phyloP scores from a whole-genome alignment of 2,888 invertebrate genomes.

The Achlya flavicornis region DNA sequence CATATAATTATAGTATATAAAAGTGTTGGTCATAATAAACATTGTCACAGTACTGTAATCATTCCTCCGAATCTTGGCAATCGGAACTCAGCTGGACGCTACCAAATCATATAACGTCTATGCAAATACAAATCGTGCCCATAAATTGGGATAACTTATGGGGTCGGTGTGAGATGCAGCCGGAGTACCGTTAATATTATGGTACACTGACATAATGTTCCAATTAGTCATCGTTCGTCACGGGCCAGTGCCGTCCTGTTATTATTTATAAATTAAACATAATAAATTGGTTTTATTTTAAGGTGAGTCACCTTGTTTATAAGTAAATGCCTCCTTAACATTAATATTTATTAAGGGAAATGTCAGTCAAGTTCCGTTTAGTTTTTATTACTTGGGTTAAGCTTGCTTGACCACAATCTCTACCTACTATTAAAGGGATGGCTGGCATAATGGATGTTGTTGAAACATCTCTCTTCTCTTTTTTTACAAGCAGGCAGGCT shows the following conservation, averaged over 20 bases:
- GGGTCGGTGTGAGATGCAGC: constrained; percentile 42
- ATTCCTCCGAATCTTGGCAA: constrained; percentile 8
- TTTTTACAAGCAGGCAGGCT: too few species aligned
- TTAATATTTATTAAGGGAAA: neutral
- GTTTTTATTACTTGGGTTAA: neutral
- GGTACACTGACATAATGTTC: constrained; percentile 58
- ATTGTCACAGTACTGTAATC: neutral
- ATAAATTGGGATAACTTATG: constrained; percentile 64
- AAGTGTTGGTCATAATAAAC: too few species aligned
- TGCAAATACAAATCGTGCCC: constrained; percentile 47
- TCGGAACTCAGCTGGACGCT: constrained; percentile 5
- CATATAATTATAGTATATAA: too few species aligned
- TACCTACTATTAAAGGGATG: too few species aligned
- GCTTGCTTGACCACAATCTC: too few species aligned
- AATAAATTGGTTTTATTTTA: constrained; percentile 28
- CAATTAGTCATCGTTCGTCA: constrained; percentile 71
- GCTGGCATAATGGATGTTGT: too few species aligned
- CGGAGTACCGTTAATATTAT: constrained; percentile 68
- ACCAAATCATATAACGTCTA: constrained; percentile 33
- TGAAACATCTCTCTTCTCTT: too few species aligned
- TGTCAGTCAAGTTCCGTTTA: neutral
- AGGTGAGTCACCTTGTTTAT: constrained; percentile 24
- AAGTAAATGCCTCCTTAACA: constrained; percentile 24
- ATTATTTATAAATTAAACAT: constrained; percentile 38
- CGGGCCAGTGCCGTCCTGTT: constrained; percentile 42